These are phyloP conservation scores for Rhinogobius similis DNA, from an alignment of 2,113 vertebrate genomes.

Conservation along the genomic window DNA sequence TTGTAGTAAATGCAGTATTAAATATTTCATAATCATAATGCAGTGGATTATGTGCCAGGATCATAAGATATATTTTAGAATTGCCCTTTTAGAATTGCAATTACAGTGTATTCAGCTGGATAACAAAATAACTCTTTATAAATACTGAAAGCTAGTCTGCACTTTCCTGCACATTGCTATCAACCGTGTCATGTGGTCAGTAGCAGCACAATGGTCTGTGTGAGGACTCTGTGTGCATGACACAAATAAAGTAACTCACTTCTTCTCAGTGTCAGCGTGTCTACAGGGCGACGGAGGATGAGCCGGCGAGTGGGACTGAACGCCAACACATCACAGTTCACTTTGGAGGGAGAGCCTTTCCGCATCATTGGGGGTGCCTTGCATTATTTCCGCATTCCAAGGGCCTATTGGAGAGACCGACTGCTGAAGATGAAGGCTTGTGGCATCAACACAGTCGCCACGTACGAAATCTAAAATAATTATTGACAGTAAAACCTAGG, in stretches of 20 bases:
- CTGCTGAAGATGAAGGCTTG: constrained; percentile 92
- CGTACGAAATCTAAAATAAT: constrained; percentile 72
- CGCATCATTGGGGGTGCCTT: constrained; percentile 85
- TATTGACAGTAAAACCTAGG: not conserved
- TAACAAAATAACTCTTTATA: constrained; percentile 11
- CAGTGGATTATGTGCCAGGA: not conserved
- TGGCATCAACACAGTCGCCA: constrained; percentile 92
- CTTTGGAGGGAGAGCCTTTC: constrained; percentile 82
- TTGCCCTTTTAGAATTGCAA: not conserved
- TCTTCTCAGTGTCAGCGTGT: constrained; percentile 40
- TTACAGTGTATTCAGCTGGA: not conserved
- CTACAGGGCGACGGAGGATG: constrained; percentile 60
- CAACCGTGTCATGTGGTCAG: constrained; percentile 47
- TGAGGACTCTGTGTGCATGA: constrained; percentile 36
- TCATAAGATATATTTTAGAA: not conserved
- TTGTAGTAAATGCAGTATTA: not conserved
- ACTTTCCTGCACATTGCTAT: constrained; percentile 34
- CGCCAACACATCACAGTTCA: constrained; percentile 79
- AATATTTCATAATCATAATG: not conserved
- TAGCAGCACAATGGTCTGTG: constrained; percentile 64
- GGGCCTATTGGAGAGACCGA: constrained; percentile 90
- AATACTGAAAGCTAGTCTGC: constrained; percentile 1
- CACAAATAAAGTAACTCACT: constrained; percentile 35
- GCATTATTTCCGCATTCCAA: constrained; percentile 89
- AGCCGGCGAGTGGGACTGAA: constrained; percentile 80